Percentiles rank a stretch among this genome's conserved stretches.
Evolutionary conservation across 1,140 invertebrate genomes (phyloP).

Genomic region (Planococcus citri): DNA sequence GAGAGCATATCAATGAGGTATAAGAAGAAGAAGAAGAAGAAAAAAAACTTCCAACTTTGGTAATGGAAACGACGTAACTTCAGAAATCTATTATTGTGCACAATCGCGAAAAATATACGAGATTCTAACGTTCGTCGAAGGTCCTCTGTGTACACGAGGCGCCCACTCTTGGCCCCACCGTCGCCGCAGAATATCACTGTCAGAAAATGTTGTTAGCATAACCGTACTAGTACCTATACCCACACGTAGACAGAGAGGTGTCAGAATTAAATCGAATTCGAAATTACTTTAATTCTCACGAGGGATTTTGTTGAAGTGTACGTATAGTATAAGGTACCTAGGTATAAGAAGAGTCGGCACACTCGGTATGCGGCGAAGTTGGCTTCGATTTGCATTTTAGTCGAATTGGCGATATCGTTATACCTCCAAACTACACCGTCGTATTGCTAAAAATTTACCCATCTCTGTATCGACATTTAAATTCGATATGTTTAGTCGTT

Average conservation of each 20-base stretch:
- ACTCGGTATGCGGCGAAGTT: neutral
- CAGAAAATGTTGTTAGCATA: constrained; percentile 18
- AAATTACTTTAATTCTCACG: constrained; percentile 20
- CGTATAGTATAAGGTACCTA: too few species aligned
- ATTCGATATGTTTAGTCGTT: constrained; percentile 7
- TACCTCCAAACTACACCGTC: too few species aligned
- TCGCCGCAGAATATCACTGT: constrained; percentile 15
- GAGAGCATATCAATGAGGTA: constrained; percentile 6
- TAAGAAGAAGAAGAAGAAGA: too few species aligned
- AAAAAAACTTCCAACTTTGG: constrained; percentile 7
- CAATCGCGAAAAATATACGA: constrained; percentile 16
- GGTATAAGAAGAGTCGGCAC: neutral
- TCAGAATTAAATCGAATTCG: constrained; percentile 19
- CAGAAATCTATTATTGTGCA: constrained; percentile 15
- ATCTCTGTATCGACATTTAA: constrained; percentile 3
- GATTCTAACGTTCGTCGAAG: neutral
- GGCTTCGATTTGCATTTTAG: constrained; percentile 14
- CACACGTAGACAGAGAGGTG: neutral
- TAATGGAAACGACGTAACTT: constrained; percentile 19
- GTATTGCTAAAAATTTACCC: neutral
- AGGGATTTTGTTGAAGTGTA: constrained; percentile 11
- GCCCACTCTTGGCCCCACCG: too few species aligned
- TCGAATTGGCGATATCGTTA: constrained; percentile 16
- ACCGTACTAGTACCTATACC: too few species aligned
- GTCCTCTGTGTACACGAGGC: neutral